These are phyloP conservation scores for Pogonus chalceus DNA, from an alignment of 1,140 invertebrate genomes.

Conservation along the genomic window DNA sequence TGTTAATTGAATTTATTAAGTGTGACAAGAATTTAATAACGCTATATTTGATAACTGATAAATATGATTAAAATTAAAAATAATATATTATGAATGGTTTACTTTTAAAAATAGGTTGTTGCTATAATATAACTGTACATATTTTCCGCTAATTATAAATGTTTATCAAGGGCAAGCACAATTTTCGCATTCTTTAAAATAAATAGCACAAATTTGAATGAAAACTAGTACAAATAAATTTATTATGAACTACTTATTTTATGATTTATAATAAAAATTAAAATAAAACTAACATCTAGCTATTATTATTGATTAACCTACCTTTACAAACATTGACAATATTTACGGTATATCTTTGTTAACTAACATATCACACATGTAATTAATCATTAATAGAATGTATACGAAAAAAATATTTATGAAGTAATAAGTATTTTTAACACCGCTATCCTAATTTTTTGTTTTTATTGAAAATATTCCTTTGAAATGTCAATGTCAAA, in stretches of 20 bases:
- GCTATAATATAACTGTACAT: not conserved
- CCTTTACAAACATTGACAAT: slow-evolving; percentile 6
- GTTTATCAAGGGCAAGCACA: too few relatives aligned
- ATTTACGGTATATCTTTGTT: not conserved
- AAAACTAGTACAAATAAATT: not conserved
- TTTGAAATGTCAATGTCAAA: slow-evolving; percentile 4
- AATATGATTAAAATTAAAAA: not conserved
- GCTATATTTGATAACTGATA: too few relatives aligned
- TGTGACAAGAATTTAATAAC: too few relatives aligned
- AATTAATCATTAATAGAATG: not conserved
- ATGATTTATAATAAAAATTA: not conserved
- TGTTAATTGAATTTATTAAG: too few relatives aligned
- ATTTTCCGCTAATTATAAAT: too few relatives aligned
- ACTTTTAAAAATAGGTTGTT: not conserved
- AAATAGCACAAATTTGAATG: too few relatives aligned
- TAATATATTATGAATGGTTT: not conserved
- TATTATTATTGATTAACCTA: slow-evolving; percentile 6
- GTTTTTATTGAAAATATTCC: not conserved
- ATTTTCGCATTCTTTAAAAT: too few relatives aligned
- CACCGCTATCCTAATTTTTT: not conserved
- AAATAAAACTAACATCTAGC: not conserved
- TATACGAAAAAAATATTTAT: not conserved
- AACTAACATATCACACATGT: not conserved
- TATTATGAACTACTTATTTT: not conserved
- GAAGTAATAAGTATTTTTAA: slow-evolving; percentile 5